A percentile compares a stretch with the other conserved stretches of the same genome.
Conservation (phyloP, 1,140 invertebrate genomes). For the Drosophila quadrilineata region DNA sequence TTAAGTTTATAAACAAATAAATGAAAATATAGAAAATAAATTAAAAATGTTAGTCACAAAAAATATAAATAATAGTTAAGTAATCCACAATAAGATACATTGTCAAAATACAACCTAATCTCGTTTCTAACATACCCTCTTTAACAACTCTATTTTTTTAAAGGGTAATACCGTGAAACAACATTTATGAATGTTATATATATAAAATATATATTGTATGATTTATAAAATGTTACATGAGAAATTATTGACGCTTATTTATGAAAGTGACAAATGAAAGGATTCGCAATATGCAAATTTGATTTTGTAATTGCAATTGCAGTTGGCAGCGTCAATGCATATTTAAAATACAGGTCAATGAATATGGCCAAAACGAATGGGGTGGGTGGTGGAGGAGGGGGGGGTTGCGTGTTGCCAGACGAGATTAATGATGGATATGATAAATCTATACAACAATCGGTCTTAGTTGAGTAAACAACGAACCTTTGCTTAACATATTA, state of each 20-base stretch:
- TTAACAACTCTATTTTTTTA: no score
- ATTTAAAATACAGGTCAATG: slow-evolving; percentile 38
- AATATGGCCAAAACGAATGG: not conserved
- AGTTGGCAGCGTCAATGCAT: no score
- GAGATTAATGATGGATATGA: slow-evolving; percentile 33
- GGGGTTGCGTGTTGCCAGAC: no score
- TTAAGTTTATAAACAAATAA: no score
- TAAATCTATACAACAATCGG: not conserved
- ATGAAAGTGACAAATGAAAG: slow-evolving; percentile 49
- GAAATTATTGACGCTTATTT: slow-evolving; percentile 41
- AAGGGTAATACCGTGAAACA: not conserved
- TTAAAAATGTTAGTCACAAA: no score
- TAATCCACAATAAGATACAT: no score
- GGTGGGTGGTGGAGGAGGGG: no score
- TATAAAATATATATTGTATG: slow-evolving; percentile 5
- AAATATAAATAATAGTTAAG: no score
- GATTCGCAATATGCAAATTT: slow-evolving; percentile 41
- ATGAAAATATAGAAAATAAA: no score
- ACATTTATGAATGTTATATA: not conserved
- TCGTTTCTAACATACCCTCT: no score
- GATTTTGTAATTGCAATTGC: slow-evolving; percentile 44
- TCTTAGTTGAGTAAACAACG: not conserved
- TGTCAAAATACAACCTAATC: no score
- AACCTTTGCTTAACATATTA: slow-evolving; percentile 13
- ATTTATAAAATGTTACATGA: slow-evolving; percentile 41